phyloP scores from a whole-genome alignment of 2,888 invertebrate species.

The Willowsia nigromaculata region DNA sequence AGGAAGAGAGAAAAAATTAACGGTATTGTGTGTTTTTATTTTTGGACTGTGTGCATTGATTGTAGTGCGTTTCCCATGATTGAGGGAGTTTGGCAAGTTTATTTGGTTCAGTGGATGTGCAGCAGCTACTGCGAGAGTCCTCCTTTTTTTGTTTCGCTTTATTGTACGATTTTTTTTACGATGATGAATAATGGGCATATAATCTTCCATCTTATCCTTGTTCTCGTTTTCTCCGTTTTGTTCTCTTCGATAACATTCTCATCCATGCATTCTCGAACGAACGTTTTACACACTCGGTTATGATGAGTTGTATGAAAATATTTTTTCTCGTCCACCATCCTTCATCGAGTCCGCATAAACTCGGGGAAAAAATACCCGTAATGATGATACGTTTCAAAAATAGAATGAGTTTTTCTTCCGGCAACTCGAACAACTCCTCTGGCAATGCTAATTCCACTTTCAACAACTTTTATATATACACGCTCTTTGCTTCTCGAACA shows the following conservation, averaged over 20 bases:
- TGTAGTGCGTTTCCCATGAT: neutral
- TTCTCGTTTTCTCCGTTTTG: slow-evolving; percentile 21
- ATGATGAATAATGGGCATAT: slow-evolving; percentile 25
- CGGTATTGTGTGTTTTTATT: slow-evolving; percentile 28
- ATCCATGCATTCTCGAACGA: slow-evolving; percentile 30
- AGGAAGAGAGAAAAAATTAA: neutral
- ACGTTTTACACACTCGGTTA: neutral
- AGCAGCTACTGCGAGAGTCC: neutral
- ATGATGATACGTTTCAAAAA: slow-evolving; percentile 64
- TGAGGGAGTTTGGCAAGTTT: slow-evolving; percentile 34
- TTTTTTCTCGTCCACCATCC: slow-evolving; percentile 31
- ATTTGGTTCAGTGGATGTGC: slow-evolving; percentile 30
- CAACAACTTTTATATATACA: slow-evolving; percentile 32
- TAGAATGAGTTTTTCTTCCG: slow-evolving; percentile 57
- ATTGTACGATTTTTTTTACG: neutral
- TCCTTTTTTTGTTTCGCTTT: slow-evolving; percentile 6
- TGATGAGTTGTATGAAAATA: slow-evolving; percentile 4
- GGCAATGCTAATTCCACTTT: slow-evolving; percentile 44
- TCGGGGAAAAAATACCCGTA: slow-evolving; percentile 1
- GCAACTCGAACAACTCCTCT: neutral
- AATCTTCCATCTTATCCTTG: slow-evolving; percentile 6
- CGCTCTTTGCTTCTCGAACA: slow-evolving; percentile 8
- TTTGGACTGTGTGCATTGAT: neutral
- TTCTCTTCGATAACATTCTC: slow-evolving; percentile 39
- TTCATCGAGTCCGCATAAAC: slow-evolving; percentile 28